Evolutionary conservation across 2,113 vertebrate species (phyloP).

Genomic region (Craseonycteris thonglongyai): DNA sequence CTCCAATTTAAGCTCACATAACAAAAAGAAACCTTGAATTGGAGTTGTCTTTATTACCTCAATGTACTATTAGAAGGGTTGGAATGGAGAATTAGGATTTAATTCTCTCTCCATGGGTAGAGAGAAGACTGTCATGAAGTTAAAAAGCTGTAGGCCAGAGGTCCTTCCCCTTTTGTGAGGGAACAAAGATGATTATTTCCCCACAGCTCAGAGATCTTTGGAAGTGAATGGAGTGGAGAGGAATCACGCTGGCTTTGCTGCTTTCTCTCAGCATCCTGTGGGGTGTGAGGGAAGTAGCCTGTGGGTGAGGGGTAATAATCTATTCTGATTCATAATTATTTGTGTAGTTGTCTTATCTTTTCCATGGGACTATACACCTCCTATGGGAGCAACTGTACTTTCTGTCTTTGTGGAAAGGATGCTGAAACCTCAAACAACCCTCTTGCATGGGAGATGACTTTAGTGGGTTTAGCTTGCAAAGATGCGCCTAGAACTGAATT

Average conservation of each 20-base stretch:
- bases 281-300: neutral
- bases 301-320: neutral
- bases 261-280: neutral
- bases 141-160: neutral
- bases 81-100: constrained; percentile 13
- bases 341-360: neutral
- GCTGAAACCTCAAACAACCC: neutral
- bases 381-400: neutral
- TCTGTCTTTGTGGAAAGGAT: neutral
- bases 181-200: neutral
- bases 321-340: neutral
- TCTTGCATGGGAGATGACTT: neutral
- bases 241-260: neutral
- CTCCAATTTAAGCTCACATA: constrained; percentile 6
- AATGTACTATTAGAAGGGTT: constrained; percentile 9
- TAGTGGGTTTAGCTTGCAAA: neutral
- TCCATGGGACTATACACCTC: neutral
- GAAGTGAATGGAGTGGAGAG: neutral
- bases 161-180: neutral
- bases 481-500: neutral
- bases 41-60: constrained; percentile 18
- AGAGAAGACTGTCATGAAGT: neutral
- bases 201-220: neutral
- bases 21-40: constrained; percentile 22
- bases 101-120: neutral